These are phyloP conservation scores for Oscheius sp. DNA, from an alignment of 2,888 invertebrate species.

Conservation along the genomic window DNA sequence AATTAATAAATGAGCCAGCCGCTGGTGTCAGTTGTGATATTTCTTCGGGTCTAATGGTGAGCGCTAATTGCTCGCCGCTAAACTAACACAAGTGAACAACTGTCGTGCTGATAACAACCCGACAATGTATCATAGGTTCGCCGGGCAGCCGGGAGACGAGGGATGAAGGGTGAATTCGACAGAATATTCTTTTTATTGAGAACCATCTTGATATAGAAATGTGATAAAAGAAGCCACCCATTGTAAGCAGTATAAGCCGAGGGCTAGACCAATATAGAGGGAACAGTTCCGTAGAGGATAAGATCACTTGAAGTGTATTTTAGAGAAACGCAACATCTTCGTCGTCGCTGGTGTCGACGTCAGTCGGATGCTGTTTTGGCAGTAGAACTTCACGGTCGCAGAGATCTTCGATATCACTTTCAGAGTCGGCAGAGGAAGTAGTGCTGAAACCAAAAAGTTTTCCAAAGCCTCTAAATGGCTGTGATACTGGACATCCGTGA, in stretches of 20 bases:
- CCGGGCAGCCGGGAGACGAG: slow-evolving; percentile 12
- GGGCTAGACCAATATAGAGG: not conserved
- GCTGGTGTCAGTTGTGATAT: slow-evolving; percentile 38
- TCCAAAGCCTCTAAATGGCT: not conserved
- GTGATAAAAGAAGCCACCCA: slow-evolving; percentile 25
- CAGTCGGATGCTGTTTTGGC: not conserved
- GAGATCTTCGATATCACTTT: slow-evolving; percentile 3
- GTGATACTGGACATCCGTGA: not conserved
- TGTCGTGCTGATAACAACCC: slow-evolving; percentile 35
- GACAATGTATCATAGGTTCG: slow-evolving; percentile 35
- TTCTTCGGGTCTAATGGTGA: slow-evolving; percentile 37
- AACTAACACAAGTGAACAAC: slow-evolving; percentile 37
- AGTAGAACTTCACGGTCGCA: slow-evolving; percentile 26
- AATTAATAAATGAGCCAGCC: slow-evolving; percentile 34
- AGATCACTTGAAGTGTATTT: not conserved
- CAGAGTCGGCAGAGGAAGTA: not conserved
- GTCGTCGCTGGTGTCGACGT: slow-evolving; percentile 28
- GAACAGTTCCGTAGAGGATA: slow-evolving; percentile 4
- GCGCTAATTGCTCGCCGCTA: slow-evolving; percentile 38
- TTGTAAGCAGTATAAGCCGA: not conserved
- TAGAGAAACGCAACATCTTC: slow-evolving; percentile 31
- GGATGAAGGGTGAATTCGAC: slow-evolving; percentile 18
- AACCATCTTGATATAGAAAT: slow-evolving; percentile 1
- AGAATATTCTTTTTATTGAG: no score
- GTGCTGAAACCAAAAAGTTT: not conserved